These are phyloP conservation scores for Melieria picta DNA, from an alignment of 2,888 invertebrate species.

Conservation along the genomic window DNA sequence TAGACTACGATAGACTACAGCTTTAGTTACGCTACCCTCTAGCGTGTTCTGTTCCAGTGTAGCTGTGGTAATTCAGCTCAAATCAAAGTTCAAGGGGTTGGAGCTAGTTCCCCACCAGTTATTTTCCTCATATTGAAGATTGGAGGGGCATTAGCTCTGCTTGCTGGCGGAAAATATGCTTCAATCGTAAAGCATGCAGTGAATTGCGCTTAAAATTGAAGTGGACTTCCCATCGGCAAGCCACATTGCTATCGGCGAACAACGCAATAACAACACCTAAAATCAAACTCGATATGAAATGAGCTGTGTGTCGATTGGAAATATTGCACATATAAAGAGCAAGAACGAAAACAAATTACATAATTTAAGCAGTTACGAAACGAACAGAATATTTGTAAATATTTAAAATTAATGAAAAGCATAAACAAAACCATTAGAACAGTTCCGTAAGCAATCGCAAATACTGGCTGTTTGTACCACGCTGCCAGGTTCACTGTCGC, in stretches of 20 bases:
- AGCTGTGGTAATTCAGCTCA: background rate
- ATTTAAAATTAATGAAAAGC: background rate
- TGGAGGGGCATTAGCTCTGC: too few relatives aligned
- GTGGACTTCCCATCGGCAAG: too few relatives aligned
- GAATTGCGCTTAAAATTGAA: too few relatives aligned
- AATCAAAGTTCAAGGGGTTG: background rate
- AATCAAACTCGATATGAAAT: too few relatives aligned
- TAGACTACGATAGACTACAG: constrained; percentile 61
- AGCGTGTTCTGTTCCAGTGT: background rate
- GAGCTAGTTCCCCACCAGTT: background rate
- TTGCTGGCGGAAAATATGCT: too few relatives aligned
- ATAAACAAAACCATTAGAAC: background rate
- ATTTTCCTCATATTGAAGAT: background rate
- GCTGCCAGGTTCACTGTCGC: background rate
- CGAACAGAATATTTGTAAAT: background rate
- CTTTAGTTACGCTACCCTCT: background rate
- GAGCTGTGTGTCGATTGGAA: too few relatives aligned
- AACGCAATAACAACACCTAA: too few relatives aligned
- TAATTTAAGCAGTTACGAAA: background rate
- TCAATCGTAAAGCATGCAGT: too few relatives aligned
- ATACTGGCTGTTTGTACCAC: background rate
- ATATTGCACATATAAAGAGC: too few relatives aligned
- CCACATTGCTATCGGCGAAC: too few relatives aligned
- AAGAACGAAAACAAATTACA: too few relatives aligned
- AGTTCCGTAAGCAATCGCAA: background rate